Base-by-base conservation (phyloP, 2,113 vertebrate genomes). In the Caranx ignobilis region DNA sequence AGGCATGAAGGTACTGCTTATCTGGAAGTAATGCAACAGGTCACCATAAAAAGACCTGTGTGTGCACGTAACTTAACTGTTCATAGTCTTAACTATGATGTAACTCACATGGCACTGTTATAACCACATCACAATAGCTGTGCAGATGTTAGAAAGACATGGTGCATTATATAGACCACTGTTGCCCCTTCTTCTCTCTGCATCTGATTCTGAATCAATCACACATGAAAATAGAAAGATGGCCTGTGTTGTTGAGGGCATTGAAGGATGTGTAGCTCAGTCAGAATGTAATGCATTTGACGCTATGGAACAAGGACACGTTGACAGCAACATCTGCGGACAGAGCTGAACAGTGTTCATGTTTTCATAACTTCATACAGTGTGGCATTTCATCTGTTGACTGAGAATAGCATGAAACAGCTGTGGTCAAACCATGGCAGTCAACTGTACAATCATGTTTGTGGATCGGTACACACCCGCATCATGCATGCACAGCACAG, bases 81-180 rank as follows among this genome's bases (percentile, higher is more conserved):
- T 63, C 6, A 52, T 2, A 0, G 32, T 50, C 16, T 15, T 6
- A 5, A 12, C 18, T 79, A 65, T 83, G 47, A 81, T 78, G 45
- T 79, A 70, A 66, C 54, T 21, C 39, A 63, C n/a, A 71, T 79
- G 37, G 50, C 21, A 19, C 41, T 62, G 26, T 79, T 68, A 68
- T 54, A 66, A 70, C 69, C 19, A 65, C 15, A 35, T 82, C 43
- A 39, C 43, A 18, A 19, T 16, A 21, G 8, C 5, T 67, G 26
- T 48, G 26, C 55, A 80, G 34, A 60, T 55, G 32, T 37, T 15
- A 66, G 37, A 54, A 66, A 37, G 19, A 52, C 13, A 48, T 19
- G 15, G 21, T 26, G 41, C 21, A 62, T 18, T 2, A 0, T 45
- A 31, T 5, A 50, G 43, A 60, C 34, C 45, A n/a, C 16, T 0